Evolutionary conservation across 2,797 vertebrate species (phyloP), one percentile per base, ranked within the genome.

Genomic region (Sebastes hubbsi): DNA sequence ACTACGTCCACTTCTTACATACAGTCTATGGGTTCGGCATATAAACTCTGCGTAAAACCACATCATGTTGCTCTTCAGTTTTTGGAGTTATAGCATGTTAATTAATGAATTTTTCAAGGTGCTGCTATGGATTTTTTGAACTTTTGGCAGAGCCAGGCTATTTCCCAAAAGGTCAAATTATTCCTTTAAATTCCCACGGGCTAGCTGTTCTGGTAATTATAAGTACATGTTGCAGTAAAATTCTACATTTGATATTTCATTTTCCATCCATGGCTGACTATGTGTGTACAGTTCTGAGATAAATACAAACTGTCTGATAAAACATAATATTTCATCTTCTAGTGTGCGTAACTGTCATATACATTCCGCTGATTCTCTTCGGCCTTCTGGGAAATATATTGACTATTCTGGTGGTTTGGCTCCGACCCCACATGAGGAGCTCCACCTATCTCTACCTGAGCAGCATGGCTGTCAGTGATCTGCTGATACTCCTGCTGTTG

Each of bases 401-500:
- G 13, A 96, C 96, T 8, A 95, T 96, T 22, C 87, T 97, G 64
- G 95, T 97, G 80, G 96, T 97, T 61, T 95, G 94, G 88, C 89
- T 92, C 20, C 94, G 95, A 71, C 95, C 94, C 24, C 94, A 94
- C 56, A 96, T 96, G 95, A 93, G 94, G 78, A 96, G 95, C 69
- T 96, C 95, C 0, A 95, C 96, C 60, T 97, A 96, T 90, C 91
- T 96, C 69, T 97, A 97, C 91, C 92, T 97, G 79, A 96, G 95
- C 91, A 97, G 96, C 77, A 97, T 97, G 96, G 96, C 96, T 0
- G 81, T 96, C 1, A 97, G 95, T 0, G 96, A 97, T 56, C 93
- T 96, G 61, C 68, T 97, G 29, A 96, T 97, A 13, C 95, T 96
- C 16, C 87, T 95, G 0, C 92, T 96, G 42, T 86, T 97, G 81